Conservation (phyloP, 2,113 vertebrate genomes). For the Engraulis encrasicolus region DNA sequence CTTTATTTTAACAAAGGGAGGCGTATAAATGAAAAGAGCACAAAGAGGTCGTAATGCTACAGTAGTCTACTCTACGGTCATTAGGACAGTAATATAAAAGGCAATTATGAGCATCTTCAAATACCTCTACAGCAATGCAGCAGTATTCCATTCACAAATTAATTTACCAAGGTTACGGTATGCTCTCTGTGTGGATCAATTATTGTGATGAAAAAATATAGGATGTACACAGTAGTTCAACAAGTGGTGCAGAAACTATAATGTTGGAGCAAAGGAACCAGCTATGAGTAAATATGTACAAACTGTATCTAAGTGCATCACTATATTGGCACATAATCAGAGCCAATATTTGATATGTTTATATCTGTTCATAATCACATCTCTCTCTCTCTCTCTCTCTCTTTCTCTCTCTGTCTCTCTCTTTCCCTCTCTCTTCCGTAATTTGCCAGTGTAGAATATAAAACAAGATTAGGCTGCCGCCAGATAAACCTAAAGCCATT, state of each 20-base stretch:
- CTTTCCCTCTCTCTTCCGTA: not conserved
- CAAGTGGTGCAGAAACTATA: too few relatives aligned
- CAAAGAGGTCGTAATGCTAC: not conserved
- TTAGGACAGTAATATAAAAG: not conserved
- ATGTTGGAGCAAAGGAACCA: too few relatives aligned
- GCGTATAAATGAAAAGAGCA: not conserved
- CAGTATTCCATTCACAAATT: not conserved
- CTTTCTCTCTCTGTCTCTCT: slow-evolving; percentile 19
- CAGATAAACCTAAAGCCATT: slow-evolving; percentile 34
- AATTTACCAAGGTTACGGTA: not conserved
- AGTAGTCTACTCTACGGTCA: too few relatives aligned
- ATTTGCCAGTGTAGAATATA: not conserved
- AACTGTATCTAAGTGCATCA: not conserved
- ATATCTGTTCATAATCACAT: too few relatives aligned
- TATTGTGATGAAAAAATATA: too few relatives aligned
- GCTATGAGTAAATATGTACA: too few relatives aligned
- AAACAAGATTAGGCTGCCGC: slow-evolving; percentile 34
- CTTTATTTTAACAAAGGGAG: not conserved
- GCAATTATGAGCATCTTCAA: not conserved
- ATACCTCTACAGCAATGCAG: not conserved
- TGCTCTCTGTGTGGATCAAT: not conserved
- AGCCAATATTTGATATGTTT: not conserved
- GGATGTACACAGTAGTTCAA: too few relatives aligned
- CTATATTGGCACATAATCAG: not conserved
- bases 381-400: not conserved